Evolutionary conservation across 2,113 vertebrate genomes (phyloP), one percentile per base, ranked within the genome.

Genomic region (Probosciger aterrimus): DNA sequence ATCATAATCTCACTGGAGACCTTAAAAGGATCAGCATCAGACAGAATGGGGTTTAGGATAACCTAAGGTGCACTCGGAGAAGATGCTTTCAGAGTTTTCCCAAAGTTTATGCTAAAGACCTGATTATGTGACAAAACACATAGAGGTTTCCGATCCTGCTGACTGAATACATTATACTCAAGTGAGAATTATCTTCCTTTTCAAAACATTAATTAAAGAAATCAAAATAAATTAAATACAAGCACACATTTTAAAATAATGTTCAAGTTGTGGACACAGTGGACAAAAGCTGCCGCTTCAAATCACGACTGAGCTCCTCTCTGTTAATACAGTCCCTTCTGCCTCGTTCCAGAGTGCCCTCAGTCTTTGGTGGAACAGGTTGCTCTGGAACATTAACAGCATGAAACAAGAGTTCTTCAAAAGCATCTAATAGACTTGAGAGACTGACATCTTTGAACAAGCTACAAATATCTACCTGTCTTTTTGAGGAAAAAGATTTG

Each of bases 21-120:
- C 88, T 91, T 67, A 81, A 92, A 81, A 94, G 53, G 81, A 82
- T 93, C 70, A 79, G 50, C 69, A 86, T 64, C 83, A 86, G 88
- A 63, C 50, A 75, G 81, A 82, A 52, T 5, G 11, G 39, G 44
- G 19, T 65, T 94, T 91, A 70, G 92, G 73, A 74, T 60, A 87
- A 88, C 69, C 46, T 47, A 63, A 86, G 57, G 75, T 84, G 60
- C 22, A 19, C 52, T 75, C 8, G 1, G 83, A 76, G 73, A 94
- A 92, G 47, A 78, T 0, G 8, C 27, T 37, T 59, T 65, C 50
- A 86, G 84, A 86, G 86, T 44, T 63, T 37, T 69, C 64, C 84
- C 41, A 55, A 35, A 0, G 3, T 43, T 85, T 80, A 70, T 30
- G 49, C 85, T 75, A 23, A 93, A 53, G 55, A 85, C 46, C 37